These are phyloP conservation scores for Percopsis omiscomaycus DNA, from an alignment of 2,797 vertebrate genomes.

Conservation along the genomic window DNA sequence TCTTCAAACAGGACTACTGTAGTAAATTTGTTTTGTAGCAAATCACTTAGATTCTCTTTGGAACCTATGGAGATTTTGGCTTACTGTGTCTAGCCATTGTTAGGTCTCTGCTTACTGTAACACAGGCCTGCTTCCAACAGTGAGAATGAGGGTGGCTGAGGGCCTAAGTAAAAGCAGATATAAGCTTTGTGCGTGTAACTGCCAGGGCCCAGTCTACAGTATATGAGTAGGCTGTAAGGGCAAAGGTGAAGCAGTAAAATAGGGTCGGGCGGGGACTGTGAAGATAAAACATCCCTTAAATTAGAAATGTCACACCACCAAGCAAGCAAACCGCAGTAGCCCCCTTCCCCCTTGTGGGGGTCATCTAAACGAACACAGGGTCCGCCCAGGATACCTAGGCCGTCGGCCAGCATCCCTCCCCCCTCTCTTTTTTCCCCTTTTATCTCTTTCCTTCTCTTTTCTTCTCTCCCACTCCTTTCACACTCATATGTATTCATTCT, in stretches of 20 bases:
- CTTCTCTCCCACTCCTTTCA: background rate
- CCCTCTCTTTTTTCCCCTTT: background rate
- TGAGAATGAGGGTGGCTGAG: constrained; percentile 11
- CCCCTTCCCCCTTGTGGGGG: background rate
- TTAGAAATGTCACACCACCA: background rate
- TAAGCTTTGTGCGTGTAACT: constrained; percentile 19
- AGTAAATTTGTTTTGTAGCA: constrained; percentile 27
- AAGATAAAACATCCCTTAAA: background rate
- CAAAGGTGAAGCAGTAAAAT: too few relatives aligned
- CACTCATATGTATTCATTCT: background rate
- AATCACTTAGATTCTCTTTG: constrained; percentile 34
- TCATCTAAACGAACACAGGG: background rate
- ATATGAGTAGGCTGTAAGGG: too few relatives aligned
- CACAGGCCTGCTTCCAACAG: constrained; percentile 24
- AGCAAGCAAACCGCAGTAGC: too few relatives aligned
- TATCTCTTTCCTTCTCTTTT: background rate
- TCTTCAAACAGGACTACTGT: constrained; percentile 9
- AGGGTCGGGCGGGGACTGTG: background rate
- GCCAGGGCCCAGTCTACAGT: too few relatives aligned
- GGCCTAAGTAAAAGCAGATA: constrained; percentile 43
- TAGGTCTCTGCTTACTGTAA: constrained; percentile 30
- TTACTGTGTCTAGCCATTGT: constrained; percentile 41
- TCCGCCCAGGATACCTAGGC: too few relatives aligned
- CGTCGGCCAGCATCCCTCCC: background rate
- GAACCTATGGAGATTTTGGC: constrained; percentile 49